A percentile compares a stretch with the other conserved stretches of the same genome.
Conservation (phyloP, 2,113 vertebrate species). For the Gadus macrocephalus region DNA sequence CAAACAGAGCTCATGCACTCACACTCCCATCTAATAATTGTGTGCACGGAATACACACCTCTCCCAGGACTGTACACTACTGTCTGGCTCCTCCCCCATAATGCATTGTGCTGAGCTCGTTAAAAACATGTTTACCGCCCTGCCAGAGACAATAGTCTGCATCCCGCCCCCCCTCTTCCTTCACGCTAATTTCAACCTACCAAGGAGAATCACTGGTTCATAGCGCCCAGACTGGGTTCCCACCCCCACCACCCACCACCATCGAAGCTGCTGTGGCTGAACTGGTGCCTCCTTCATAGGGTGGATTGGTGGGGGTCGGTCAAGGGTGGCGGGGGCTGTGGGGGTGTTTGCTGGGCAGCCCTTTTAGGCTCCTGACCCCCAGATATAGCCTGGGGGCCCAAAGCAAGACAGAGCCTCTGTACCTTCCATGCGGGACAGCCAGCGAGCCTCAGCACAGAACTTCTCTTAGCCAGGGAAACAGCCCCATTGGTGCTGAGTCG, state of each 20-base stretch:
- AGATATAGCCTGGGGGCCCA: constrained; percentile 35
- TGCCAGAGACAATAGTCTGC: neutral
- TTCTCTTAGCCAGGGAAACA: constrained; percentile 45
- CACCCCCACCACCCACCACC: no score
- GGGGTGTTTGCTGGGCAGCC: neutral
- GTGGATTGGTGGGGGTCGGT: no score
- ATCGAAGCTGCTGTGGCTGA: no score
- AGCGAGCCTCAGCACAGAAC: constrained; percentile 19
- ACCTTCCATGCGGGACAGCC: constrained; percentile 23
- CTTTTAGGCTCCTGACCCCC: constrained; percentile 21
- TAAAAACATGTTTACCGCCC: neutral
- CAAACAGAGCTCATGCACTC: constrained; percentile 53
- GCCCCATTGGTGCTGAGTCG: constrained; percentile 54
- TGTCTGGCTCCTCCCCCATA: neutral
- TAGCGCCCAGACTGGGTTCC: no score
- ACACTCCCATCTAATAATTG: constrained; percentile 62
- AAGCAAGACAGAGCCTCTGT: constrained; percentile 22
- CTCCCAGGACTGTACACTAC: neutral
- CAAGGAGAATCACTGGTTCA: constrained; percentile 15
- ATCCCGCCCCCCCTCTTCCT: neutral
- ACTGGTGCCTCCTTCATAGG: no score
- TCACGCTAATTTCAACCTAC: neutral
- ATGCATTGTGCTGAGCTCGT: constrained; percentile 10
- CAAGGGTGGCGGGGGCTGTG: no score
- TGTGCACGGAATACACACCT: constrained; percentile 36